phyloP scores from a whole-genome alignment of 2,113 vertebrate species.

The Pterocles gutturalis region DNA sequence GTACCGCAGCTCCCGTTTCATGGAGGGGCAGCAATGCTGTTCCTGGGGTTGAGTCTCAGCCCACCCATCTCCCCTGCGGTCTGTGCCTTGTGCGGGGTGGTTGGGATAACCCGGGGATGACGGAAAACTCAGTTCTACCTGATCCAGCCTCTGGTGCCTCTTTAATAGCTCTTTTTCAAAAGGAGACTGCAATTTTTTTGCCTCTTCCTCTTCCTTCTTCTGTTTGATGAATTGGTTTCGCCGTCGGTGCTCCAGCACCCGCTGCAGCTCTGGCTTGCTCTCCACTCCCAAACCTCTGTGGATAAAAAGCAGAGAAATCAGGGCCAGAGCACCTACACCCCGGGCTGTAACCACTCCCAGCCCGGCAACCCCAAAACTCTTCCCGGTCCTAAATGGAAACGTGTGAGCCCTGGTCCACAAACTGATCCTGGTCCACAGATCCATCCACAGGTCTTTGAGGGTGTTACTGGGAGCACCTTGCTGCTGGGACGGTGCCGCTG shows the following conservation, averaged over 20 bases:
- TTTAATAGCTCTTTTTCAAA: conserved; percentile 92
- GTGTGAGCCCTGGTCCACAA: neutral
- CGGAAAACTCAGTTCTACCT: conserved; percentile 76
- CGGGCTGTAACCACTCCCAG: neutral
- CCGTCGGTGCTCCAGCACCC: conserved; percentile 90
- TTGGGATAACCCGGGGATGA: neutral
- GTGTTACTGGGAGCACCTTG: neutral
- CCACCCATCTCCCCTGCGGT: neutral
- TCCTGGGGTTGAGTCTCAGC: neutral
- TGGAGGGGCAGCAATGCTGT: neutral
- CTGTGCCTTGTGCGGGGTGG: accelerated
- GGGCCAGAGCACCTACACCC: neutral
- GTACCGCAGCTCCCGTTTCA: neutral
- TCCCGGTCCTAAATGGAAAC: neutral
- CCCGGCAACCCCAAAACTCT: neutral
- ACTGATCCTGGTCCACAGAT: neutral
- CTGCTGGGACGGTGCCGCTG: neutral
- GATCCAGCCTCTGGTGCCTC: conserved; percentile 89
- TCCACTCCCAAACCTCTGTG: conserved; percentile 81
- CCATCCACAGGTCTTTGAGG: neutral
- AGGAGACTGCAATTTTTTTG: conserved; percentile 88
- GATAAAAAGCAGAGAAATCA: neutral
- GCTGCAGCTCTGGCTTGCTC: conserved; percentile 91
- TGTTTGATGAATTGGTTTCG: conserved; percentile 90
- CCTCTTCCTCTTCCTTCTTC: conserved; percentile 90